A percentile compares a stretch with the other conserved stretches of the same genome.
Conservation (phyloP, 2,888 invertebrate genomes). For the Pollenia labialis region DNA sequence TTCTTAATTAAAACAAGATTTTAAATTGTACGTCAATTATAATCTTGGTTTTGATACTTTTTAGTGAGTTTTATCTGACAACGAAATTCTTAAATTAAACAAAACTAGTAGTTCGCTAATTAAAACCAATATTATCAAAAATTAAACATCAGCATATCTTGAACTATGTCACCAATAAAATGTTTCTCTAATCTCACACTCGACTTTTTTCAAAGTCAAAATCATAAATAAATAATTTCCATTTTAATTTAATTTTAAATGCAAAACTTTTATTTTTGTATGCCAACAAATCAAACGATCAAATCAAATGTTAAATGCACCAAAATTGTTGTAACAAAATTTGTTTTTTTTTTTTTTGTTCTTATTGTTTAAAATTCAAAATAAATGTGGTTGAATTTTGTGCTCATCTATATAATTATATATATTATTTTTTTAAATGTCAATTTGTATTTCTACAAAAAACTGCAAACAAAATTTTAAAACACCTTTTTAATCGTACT, state of each 20-base stretch:
- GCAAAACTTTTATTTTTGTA: slow-evolving; percentile 33
- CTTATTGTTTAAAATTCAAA: slow-evolving; percentile 58
- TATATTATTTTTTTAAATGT: slow-evolving; percentile 53
- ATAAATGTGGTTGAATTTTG: slow-evolving; percentile 80
- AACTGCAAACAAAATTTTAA: slow-evolving; percentile 40
- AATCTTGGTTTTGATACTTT: too few species aligned
- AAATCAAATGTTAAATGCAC: slow-evolving; percentile 59
- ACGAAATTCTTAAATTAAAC: too few species aligned
- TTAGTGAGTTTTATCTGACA: too few species aligned
- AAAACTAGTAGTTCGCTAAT: too few species aligned
- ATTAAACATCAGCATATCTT: too few species aligned
- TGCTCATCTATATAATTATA: slow-evolving; percentile 74
- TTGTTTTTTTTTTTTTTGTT: slow-evolving; percentile 33
- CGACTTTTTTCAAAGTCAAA: too few species aligned
- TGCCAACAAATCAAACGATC: slow-evolving; percentile 23
- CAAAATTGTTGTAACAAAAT: slow-evolving; percentile 63
- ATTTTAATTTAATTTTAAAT: slow-evolving; percentile 41
- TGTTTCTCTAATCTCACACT: too few species aligned
- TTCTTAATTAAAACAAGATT: too few species aligned
- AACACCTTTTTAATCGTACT: slow-evolving; percentile 42
- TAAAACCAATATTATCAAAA: too few species aligned
- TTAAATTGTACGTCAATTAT: too few species aligned
- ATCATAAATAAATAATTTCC: neutral
- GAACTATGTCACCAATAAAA: too few species aligned
- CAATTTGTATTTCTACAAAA: slow-evolving; percentile 67